Base-by-base conservation (phyloP, 2,797 vertebrate genomes). In the Sebastes jordani region DNA sequence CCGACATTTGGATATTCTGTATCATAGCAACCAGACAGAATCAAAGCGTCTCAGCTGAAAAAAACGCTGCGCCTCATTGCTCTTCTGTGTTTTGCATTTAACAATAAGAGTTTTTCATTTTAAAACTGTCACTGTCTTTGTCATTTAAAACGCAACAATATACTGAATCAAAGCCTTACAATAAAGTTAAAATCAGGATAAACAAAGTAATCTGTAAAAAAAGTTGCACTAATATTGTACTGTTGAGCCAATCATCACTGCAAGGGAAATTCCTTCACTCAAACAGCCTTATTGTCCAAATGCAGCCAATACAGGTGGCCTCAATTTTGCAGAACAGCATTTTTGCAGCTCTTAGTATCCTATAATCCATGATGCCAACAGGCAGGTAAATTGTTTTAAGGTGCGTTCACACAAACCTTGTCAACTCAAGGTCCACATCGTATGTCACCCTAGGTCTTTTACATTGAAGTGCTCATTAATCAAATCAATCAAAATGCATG, bases 391-490 rank as follows among this genome's bases (percentile, higher is more conserved):
- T 30, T 23, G 27, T 61, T 61, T 22, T 25, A 38, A 16, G 5
- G n/a, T n/a, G 1, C 2, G 0, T 59, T 75, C 16, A 59, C 36
- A 16, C 1, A 0, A 30, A 34, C n/a, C 27, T 11, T 59, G 11
- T 60, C 16, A 76, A 32, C 23, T 20, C 38, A 20, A 61, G 55
- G 55, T 42, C 16, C 32, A 46, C 25, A 62, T 64, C 4, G 0
- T 20, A 49, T 3, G 49, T 59, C 14, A 23, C 18, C 18, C 25
- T 20, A 42, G 14, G 38, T 42, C 0, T 42, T 0, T 42, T 34
- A 55, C 8, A 2, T 52, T 72, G 6, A 18, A 76, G 23, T 16
- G 13, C 22, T 52, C 16, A 46, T 70, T 20, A 52, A n/a, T 20
- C 49, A 52, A 52, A 52, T 52, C 18, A 46, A 61, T 56, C 66